Conservation (phyloP, 2,113 vertebrate genomes). For the Shinisaurus crocodilurus region DNA sequence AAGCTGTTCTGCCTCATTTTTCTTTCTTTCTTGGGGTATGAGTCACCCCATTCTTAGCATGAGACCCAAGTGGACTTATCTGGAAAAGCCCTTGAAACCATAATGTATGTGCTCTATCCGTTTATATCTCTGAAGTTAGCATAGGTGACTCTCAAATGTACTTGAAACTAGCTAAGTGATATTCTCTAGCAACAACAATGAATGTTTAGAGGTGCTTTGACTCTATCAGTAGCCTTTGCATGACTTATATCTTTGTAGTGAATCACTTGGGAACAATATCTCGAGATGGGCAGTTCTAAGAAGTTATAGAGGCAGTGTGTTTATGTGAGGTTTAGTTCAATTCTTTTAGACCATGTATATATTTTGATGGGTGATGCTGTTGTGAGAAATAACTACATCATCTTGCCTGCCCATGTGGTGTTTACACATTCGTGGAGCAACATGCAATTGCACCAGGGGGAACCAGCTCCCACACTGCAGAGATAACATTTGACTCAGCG, state of each 20-base stretch:
- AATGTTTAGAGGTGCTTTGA: neutral
- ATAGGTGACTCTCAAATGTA: neutral
- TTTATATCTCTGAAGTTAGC: neutral
- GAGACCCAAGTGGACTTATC: too few species aligned
- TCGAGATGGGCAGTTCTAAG: neutral
- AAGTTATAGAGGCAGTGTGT: neutral
- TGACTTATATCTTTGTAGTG: neutral
- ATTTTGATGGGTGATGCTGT: neutral
- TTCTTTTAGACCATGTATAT: neutral
- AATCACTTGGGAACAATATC: neutral
- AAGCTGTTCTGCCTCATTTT: too few species aligned
- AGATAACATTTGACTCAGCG: neutral
- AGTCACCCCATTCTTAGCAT: too few species aligned
- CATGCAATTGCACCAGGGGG: neutral
- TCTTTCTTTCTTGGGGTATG: too few species aligned
- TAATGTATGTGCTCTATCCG: neutral
- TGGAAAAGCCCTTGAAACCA: neutral
- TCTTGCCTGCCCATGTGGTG: neutral
- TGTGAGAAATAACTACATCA: neutral
- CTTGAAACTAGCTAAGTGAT: neutral
- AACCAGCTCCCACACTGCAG: neutral
- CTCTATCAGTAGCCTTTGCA: neutral
- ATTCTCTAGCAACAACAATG: neutral
- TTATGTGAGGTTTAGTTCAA: constrained; percentile 8
- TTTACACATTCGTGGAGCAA: neutral